Evolutionary conservation across 2,797 vertebrate genomes (phyloP).

Genomic region (Crossoptilon crossoptilon): DNA sequence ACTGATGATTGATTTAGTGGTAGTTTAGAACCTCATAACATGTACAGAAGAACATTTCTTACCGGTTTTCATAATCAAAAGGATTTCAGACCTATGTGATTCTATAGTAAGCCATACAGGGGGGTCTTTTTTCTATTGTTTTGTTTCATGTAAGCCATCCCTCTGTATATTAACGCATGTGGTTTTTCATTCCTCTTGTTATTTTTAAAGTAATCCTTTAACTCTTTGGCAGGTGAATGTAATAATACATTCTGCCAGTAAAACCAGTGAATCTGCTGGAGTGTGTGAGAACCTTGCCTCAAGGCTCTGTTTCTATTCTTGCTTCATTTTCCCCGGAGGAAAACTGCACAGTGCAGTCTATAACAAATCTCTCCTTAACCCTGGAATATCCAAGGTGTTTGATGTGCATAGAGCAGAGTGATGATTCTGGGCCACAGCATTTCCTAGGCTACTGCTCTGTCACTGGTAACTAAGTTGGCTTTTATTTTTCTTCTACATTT

Average conservation of each 20-base stretch:
- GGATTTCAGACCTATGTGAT: not conserved
- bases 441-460: not conserved
- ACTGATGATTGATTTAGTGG: not conserved
- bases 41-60: not conserved
- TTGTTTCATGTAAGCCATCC: not conserved
- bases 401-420: not conserved
- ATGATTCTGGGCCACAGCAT: not conserved
- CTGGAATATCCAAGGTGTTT: not conserved
- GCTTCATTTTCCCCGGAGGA: slow-evolving; percentile 38
- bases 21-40: not conserved
- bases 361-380: not conserved
- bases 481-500: not conserved
- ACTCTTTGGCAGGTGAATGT: not conserved
- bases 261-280: not conserved
- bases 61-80: not conserved
- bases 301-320: slow-evolving; percentile 45
- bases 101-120: not conserved
- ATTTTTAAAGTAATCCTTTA: not conserved
- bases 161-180: not conserved
- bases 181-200: not conserved
- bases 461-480: not conserved
- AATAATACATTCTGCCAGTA: not conserved
- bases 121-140: not conserved
- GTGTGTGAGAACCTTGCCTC: slow-evolving; percentile 6
- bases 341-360: not conserved